phyloP scores from a whole-genome alignment of 2,888 invertebrate species.

The Xestia sexstrigata region DNA sequence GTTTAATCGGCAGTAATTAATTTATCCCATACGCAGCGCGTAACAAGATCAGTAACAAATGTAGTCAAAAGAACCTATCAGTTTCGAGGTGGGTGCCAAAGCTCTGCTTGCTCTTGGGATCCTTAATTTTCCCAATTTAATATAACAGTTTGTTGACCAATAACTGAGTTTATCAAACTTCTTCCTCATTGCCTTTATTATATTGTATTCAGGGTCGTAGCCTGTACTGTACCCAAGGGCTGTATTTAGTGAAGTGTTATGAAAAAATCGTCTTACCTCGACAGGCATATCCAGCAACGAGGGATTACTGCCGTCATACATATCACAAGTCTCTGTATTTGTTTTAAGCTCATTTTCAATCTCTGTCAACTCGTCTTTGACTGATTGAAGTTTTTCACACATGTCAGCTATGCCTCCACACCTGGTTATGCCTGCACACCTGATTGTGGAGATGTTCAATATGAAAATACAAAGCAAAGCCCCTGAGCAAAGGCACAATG shows the following conservation, averaged over 20 bases:
- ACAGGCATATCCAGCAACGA: conserved; percentile 83
- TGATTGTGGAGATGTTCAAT: not conserved
- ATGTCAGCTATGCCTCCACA: conserved; percentile 66
- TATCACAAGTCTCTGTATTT: conserved; percentile 60
- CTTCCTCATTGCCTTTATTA: not conserved
- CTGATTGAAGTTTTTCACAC: conserved; percentile 79
- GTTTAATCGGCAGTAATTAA: too few species aligned
- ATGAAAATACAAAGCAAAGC: too few species aligned
- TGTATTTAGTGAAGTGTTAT: not conserved
- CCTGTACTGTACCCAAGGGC: not conserved
- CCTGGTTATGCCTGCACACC: conserved; percentile 26
- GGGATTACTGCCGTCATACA: conserved; percentile 72
- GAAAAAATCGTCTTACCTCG: conserved; percentile 76
- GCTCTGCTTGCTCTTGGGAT: not conserved
- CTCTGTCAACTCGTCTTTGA: conserved; percentile 75
- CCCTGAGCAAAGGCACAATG: not conserved
- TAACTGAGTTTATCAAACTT: not conserved
- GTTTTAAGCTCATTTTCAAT: conserved; percentile 74
- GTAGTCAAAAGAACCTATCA: not conserved
- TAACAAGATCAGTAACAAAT: too few species aligned
- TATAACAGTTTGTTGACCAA: not conserved
- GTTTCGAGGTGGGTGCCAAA: not conserved
- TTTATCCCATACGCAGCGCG: too few species aligned
- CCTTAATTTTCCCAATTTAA: not conserved
- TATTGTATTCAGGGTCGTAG: not conserved